Conservation (phyloP, 2,888 invertebrate genomes). For the Plagodis pulveraria region DNA sequence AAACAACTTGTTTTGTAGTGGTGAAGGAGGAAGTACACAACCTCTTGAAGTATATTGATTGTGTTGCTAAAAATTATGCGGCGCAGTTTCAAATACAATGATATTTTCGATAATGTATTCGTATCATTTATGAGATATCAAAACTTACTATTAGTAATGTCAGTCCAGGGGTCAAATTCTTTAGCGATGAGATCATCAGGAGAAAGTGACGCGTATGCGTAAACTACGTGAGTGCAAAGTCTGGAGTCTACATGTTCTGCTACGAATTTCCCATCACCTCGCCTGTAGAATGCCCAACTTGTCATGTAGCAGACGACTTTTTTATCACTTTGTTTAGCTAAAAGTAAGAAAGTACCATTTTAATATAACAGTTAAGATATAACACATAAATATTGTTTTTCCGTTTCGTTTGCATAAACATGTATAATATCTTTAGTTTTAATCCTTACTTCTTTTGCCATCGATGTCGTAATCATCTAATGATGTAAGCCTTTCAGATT, state of each 20-base stretch:
- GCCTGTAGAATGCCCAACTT: slow-evolving; percentile 95
- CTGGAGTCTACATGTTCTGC: slow-evolving; percentile 93
- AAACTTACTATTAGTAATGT: slow-evolving; percentile 91
- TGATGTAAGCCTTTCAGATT: slow-evolving; percentile 49
- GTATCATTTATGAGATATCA: no score
- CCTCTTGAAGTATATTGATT: no score
- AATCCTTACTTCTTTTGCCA: slow-evolving; percentile 60
- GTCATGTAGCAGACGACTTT: slow-evolving; percentile 93
- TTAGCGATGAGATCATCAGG: slow-evolving; percentile 91
- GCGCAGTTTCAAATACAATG: no score
- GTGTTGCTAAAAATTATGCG: no score
- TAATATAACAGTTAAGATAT: neutral
- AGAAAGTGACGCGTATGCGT: slow-evolving; percentile 95
- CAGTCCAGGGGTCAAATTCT: slow-evolving; percentile 95
- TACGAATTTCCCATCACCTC: slow-evolving; percentile 92
- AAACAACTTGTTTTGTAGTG: no score
- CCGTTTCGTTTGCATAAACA: no score
- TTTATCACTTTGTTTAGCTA: slow-evolving; percentile 71
- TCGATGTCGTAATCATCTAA: slow-evolving; percentile 44
- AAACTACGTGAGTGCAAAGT: slow-evolving; percentile 95
- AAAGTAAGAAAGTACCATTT: slow-evolving; percentile 14
- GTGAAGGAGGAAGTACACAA: no score
- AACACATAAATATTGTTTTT: no score
- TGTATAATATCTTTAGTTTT: neutral
- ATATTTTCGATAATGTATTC: no score